Evolutionary conservation across 2,888 invertebrate species (phyloP), one percentile per base, ranked within the genome.

Genomic region (Onthophagus sagittarius): DNA sequence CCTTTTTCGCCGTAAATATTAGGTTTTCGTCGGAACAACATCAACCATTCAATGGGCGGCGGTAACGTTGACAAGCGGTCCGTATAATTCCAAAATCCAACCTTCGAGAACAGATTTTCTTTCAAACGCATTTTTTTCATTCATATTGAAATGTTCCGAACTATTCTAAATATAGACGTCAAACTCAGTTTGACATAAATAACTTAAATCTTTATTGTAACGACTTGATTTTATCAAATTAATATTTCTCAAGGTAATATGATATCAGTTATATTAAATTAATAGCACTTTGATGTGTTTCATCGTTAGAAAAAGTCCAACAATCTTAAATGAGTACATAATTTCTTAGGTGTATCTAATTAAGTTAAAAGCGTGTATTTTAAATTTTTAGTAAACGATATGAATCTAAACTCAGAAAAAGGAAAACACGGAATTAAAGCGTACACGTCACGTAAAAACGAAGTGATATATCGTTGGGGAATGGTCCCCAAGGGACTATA

Each of bases 1-100:
- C 53, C 70, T 71, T 70, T 31, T 65, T 73, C 31, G 23, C 64
- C 71, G 67, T 67, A 67, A 67, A 67, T 67, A 67, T 67, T 67
- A 32, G 67, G 67, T 67, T 67, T 67, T 67, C 67, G 67, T 7
- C 39, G 39, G 39, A 53, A 53, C 39, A 53, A 53, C 39, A 7
- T 23, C 23, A 23, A 23, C 23, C 2, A 23, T 53, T 53, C 39
- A 53, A 53, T 53, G 11, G 39, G 6, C 39, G 39, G 39, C 39
- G 39, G 39, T 53, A 23, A 53, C 39, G 39, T 11, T 53, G 39
- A 53, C 39, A 53, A 53, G 39, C 39, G 39, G 39, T 53, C 39
- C 39, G 39, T 7, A 53, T 53, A 53, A 53, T 53, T 53, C 39
- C 11, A 53, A 53, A 53, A 53, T 53, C 39, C 39, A 53, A 53